A percentile compares a stretch with the other conserved stretches of the same genome.
Conservation (phyloP, 2,113 vertebrate genomes). For the Oceanodroma tethys region DNA sequence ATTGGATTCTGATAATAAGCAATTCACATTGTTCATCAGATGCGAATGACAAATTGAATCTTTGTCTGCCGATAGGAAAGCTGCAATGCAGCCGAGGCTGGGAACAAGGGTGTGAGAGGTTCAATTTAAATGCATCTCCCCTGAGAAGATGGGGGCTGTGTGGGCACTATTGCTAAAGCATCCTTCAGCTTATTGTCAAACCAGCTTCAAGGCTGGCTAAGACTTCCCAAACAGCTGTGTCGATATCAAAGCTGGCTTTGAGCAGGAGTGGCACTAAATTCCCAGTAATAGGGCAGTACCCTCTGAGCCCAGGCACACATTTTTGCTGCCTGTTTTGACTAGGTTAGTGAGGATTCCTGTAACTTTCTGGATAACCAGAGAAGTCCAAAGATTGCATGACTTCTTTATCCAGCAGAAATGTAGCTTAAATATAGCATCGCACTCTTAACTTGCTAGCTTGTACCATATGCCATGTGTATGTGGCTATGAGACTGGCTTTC, state of each 20-base stretch:
- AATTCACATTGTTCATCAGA: not conserved
- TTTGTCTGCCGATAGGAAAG: not conserved
- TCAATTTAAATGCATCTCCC: not conserved
- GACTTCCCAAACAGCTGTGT: not conserved
- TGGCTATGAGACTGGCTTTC: not conserved
- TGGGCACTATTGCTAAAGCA: not conserved
- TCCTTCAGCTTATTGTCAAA: not conserved
- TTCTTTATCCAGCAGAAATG: not conserved
- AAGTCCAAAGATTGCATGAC: not conserved
- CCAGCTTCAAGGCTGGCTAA: not conserved
- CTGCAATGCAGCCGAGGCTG: not conserved
- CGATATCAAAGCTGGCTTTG: not conserved
- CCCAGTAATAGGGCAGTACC: not conserved
- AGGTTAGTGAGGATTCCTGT: not conserved
- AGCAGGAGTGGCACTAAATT: not conserved
- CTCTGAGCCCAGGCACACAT: not conserved
- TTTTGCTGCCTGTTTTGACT: not conserved
- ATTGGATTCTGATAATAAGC: not conserved
- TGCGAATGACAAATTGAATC: not conserved
- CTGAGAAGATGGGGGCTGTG: accelerated
- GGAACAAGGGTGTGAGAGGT: not conserved
- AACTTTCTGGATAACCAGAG: not conserved
- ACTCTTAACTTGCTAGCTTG: not conserved
- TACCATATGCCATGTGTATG: not conserved
- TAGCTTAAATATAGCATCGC: not conserved